Base-by-base conservation (phyloP, 37 sponge, comb jelly and placozoan genomes). In the Corticium candelabrum region DNA sequence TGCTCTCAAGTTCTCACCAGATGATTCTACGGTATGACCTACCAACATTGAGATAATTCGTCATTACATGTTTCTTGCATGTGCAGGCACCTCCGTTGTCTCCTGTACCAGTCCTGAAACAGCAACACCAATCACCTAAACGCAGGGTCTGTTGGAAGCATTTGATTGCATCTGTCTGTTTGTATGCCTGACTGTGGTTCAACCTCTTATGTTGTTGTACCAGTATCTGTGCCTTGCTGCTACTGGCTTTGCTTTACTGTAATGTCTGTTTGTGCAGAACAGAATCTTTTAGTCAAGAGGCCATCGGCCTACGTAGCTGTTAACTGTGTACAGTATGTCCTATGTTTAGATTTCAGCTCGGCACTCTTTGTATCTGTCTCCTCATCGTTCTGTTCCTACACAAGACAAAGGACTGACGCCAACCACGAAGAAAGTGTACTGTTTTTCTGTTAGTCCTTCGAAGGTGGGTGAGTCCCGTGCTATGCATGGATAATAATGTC, bases 1-100 rank as follows among this genome's bases (percentile, higher is more conserved):
- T 76, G 93, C 82, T 3, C 80, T 89, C 0, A 72, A 57, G 39
- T 89, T 92, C 74, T 76, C 80, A 3, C 81, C 86, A 27, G n/a
- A n/a, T n/a, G n/a, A n/a, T n/a, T 39, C 4, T 39, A 87, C 85
- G 3, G 41, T 39, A 40, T 82, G 80, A 56, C 79, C 81, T 39
- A 41, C 40, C 3, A 0, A 21, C 37, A 27, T 38, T 35, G 37
- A n/a, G 37, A 68, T 68, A 11, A 2, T 2, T 38, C 43, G 5
- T 57, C n/a, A 7, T 1, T 15, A 7, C 1, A 69, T 39, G 27
- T 3, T 78, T 36, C 1, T 7, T 72, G 82, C 30, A 1, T 2
- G 21, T 21, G 62, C 34, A 40, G 38, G 15, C 39, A 5, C 85
- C 85, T 5, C 32, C 76, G 7, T 72, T 87, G 34, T 85, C 87